Evolutionary conservation across 1,140 invertebrate species (phyloP), one percentile per base, ranked within the genome.

Genomic region (Trachelipus rathkii): DNA sequence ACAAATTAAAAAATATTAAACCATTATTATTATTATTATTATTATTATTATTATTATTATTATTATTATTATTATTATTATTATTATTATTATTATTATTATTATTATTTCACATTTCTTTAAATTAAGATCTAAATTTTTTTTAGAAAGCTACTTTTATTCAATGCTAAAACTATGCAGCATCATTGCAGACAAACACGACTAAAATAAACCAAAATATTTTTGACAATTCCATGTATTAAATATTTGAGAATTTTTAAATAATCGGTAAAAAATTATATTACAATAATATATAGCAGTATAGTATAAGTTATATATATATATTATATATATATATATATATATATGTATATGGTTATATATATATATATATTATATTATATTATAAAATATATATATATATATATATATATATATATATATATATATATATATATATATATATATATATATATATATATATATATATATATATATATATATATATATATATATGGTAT

Each of bases 301-400:
- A 0, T 23, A 23, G n/a, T 0, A 71, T 71, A 71, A 0, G 33
- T 43, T 71, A 71, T 44, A 71, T 71, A 71, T 44, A 71, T 71
- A 43, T 71, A 71, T 71, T 43, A 71, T 71, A 44, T 43, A 71
- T 43, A 71, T 43, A 44, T 60, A 60, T 60, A 60, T 60, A 60
- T 60, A 60, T 60, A 60, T 60, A 60, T 60, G 8, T 60, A 60
- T 60, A 60, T 60, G 8, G 2, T 4, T 60, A 60, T 60, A 60
- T 60, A 60, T 60, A 60, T 60, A 60, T 60, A 60, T 60, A 60
- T 60, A 60, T 60, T 60, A 60, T 60, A 60, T 60, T 60, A 60
- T 60, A 60, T 60, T 15, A 60, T 60, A 60, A 4, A 4, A 60
- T 19, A 60, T 15, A 60, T 60, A 15, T 60, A 60, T 15, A 60